Conservation (phyloP, 2,797 vertebrate species). For the Pseudopleuronectes americanus region DNA sequence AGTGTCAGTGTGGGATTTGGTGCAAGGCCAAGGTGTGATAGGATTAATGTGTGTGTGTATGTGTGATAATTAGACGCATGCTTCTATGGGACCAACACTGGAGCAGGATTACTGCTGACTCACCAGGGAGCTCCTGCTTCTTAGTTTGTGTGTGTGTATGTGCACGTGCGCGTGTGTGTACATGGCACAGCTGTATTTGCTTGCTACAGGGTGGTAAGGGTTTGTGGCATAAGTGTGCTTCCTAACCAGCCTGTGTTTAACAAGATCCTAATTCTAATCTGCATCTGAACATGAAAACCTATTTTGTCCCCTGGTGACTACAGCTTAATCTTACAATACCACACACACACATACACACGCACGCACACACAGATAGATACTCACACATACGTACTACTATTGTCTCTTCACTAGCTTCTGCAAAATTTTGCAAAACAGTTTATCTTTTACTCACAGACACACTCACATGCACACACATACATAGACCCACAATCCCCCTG, state of each 20-base stretch:
- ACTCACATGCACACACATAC: too few species aligned
- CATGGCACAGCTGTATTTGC: conserved; percentile 7
- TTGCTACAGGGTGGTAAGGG: conserved; percentile 10
- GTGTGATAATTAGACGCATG: conserved; percentile 46
- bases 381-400: neutral
- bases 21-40: conserved; percentile 48
- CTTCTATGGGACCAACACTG: conserved; percentile 37
- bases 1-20: conserved; percentile 53
- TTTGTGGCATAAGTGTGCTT: conserved; percentile 1
- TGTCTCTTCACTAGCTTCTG: neutral
- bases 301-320: conserved; percentile 41
- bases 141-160: conserved; percentile 10
- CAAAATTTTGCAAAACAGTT: neutral
- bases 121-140: conserved; percentile 44
- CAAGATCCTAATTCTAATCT: conserved; percentile 57
- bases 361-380: conserved; percentile 4
- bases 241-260: conserved; percentile 48
- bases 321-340: conserved; percentile 19
- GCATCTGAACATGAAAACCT: conserved; percentile 46
- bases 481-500: too few species aligned
- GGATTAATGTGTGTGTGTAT: conserved; percentile 47
- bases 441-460: too few species aligned
- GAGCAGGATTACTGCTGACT: conserved; percentile 67
- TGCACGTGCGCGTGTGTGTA: neutral
- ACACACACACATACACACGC: neutral